Evolutionary conservation across 1,140 invertebrate genomes (phyloP), one percentile per base, ranked within the genome.

Genomic region (Papilio aristodemus): DNA sequence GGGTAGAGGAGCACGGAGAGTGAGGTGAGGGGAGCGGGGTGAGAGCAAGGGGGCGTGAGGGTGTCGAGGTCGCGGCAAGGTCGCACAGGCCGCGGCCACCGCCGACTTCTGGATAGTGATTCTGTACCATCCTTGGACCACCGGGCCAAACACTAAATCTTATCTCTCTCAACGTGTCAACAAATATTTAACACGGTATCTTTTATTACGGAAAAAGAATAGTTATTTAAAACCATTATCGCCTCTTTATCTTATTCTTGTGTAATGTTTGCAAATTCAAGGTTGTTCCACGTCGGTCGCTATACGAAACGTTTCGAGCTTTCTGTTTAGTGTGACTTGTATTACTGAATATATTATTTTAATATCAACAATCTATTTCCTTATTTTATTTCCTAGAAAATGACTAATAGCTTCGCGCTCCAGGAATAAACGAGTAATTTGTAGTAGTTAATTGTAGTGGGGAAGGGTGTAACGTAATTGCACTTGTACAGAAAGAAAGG

Each of bases 31-130:
- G 66, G 69, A 41, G 72, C 43, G 64, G 69, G 66, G 68, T 58
- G 70, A 22, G 63, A 57, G 57, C 54, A 22, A 72, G 68, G 71
- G 72, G 71, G 63, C 68, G n/a, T n/a, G n/a, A 70, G 71, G 74
- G 64, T 69, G 71, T 39, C 64, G 77, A 80, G 86, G 86, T 84
- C 80, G 76, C 72, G 71, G 50, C 77, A 88, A 89, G 85, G 87
- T 80, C 84, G 71, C 73, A 70, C 8, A 76, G 79, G 78, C 80
- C 77, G 73, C 79, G 75, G 70, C 70, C 60, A 69, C 54, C 73
- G 64, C 43, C 43, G 32, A 62, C 59, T 14, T 25, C 57, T n/a
- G 6, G n/a, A 8, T 6, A n/a, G n/a, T n/a, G n/a, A n/a, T n/a
- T n/a, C n/a, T n/a, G 9, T 14, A 22, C 57, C 32, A 13, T 10